Percentiles rank a stretch among this genome's conserved stretches.
phyloP scores from a whole-genome alignment of 2,888 invertebrate genomes.

The Catotricha subobsoleta region DNA sequence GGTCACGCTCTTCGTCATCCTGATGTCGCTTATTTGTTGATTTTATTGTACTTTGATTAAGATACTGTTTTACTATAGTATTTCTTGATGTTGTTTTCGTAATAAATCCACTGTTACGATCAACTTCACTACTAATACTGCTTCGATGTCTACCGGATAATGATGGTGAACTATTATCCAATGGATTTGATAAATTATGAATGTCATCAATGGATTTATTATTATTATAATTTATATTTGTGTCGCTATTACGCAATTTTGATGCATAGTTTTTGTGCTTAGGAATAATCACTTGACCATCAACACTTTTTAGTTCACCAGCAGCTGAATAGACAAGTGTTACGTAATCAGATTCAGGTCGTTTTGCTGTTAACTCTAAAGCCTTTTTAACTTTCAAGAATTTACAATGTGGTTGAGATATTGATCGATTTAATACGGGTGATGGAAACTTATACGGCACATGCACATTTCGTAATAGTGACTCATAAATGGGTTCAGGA shows the following conservation, averaged over 20 bases:
- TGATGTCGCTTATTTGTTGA: background rate
- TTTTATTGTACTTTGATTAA: background rate
- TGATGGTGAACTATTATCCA: background rate
- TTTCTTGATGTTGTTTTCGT: background rate
- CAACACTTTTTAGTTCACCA: conserved; percentile 22
- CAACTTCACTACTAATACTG: background rate
- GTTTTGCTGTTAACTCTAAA: conserved; percentile 10
- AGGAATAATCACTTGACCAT: conserved; percentile 11
- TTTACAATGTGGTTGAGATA: conserved; percentile 16
- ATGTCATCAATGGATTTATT: background rate
- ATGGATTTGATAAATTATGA: too few relatives aligned
- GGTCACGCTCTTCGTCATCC: background rate
- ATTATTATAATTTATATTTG: conserved; percentile 16
- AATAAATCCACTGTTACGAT: background rate
- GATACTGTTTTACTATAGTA: background rate
- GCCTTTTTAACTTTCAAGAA: background rate
- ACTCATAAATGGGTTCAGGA: conserved; percentile 27
- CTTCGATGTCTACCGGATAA: background rate
- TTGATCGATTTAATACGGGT: conserved; percentile 24
- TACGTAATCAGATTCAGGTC: conserved; percentile 29
- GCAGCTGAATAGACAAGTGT: conserved; percentile 24
- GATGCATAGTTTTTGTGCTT: conserved; percentile 9
- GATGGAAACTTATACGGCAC: conserved; percentile 29
- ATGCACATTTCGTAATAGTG: conserved; percentile 27
- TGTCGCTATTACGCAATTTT: conserved; percentile 15